These are phyloP conservation scores for Hippocampus kuda DNA, from an alignment of 2,797 vertebrate species.

Conservation along the genomic window DNA sequence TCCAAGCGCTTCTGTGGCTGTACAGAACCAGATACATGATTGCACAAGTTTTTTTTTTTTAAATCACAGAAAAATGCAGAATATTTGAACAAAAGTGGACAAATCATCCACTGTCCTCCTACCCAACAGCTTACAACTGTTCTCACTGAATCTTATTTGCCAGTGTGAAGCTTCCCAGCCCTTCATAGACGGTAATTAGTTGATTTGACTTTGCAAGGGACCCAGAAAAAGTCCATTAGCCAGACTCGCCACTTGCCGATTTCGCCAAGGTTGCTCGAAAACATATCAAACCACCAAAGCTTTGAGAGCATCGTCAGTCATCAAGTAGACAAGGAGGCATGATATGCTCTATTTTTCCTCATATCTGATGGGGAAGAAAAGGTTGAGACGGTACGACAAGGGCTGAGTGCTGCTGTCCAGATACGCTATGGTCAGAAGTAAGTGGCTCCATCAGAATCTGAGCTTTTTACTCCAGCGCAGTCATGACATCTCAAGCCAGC, in stretches of 20 bases:
- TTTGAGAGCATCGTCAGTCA: slow-evolving; percentile 41
- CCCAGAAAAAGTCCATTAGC: slow-evolving; percentile 27
- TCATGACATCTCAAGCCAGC: slow-evolving; percentile 46
- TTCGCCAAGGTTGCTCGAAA: slow-evolving; percentile 36
- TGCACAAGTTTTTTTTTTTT: neutral
- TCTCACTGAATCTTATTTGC: slow-evolving; percentile 19
- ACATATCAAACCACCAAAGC: slow-evolving; percentile 31
- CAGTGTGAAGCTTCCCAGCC: neutral
- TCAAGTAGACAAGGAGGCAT: slow-evolving; percentile 36
- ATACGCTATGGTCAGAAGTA: slow-evolving; percentile 24
- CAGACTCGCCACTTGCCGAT: slow-evolving; percentile 25
- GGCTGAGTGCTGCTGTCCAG: slow-evolving; percentile 28
- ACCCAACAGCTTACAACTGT: neutral
- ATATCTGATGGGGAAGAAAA: slow-evolving; percentile 36
- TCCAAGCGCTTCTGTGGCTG: neutral
- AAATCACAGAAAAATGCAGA: neutral
- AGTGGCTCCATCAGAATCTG: slow-evolving; percentile 30
- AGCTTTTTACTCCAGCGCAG: slow-evolving; percentile 35
- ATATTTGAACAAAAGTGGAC: neutral
- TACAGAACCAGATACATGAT: neutral
- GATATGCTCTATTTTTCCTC: slow-evolving; percentile 30
- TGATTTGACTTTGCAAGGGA: slow-evolving; percentile 23
- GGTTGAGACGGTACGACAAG: slow-evolving; percentile 34
- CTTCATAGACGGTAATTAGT: slow-evolving; percentile 6
- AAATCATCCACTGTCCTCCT: slow-evolving; percentile 3